Evolutionary conservation across 2,888 invertebrate species (phyloP), one percentile per base, ranked within the genome.

Genomic region (Perizoma flavofasciatum): DNA sequence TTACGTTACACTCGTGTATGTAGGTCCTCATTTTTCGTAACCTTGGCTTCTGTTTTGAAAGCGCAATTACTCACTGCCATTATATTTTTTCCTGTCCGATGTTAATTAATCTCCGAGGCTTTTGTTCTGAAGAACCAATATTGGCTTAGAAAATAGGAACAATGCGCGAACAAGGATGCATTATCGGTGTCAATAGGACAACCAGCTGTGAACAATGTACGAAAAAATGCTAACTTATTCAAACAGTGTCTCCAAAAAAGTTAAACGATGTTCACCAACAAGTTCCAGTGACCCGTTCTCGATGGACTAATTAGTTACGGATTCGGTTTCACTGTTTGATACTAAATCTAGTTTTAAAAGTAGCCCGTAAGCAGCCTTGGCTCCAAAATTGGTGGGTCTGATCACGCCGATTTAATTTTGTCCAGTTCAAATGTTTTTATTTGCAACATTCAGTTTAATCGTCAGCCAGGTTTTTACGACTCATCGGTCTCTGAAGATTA

Each of bases 261-360:
- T 81, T 75, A 71, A 82, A 74, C 79, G 78, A 80, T 78, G 68
- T 71, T 71, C 73, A 69, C 63, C 72, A 77, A 83, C 83, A 81
- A 75, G 84, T 81, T 78, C 73, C 65, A 56, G 68, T 77, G 83
- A 83, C 84, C 84, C 78, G 80, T 79, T 81, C 80, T 68, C 66
- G 75, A 78, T 78, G 74, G 71, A 79, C 78, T 82, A 84, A 88
- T 88, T 85, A 85, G 80, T 78, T 74, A 73, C 70, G 74, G 74
- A 82, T 80, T 82, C 69, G 66, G 81, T 87, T 88, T 88, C 85
- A 86, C 89, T 89, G 83, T 87, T 76, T 65, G 79, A 79, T 83
- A 79, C 76, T 78, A 74, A 70, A 71, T 74, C 58, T 61, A 68
- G 69, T 71, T 69, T 58, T 59, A 70, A 73, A 61, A 55, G 63